Evolutionary conservation across 2,888 invertebrate species (phyloP), one percentile per base, ranked within the genome.

Genomic region (Keiferia lycopersicella): DNA sequence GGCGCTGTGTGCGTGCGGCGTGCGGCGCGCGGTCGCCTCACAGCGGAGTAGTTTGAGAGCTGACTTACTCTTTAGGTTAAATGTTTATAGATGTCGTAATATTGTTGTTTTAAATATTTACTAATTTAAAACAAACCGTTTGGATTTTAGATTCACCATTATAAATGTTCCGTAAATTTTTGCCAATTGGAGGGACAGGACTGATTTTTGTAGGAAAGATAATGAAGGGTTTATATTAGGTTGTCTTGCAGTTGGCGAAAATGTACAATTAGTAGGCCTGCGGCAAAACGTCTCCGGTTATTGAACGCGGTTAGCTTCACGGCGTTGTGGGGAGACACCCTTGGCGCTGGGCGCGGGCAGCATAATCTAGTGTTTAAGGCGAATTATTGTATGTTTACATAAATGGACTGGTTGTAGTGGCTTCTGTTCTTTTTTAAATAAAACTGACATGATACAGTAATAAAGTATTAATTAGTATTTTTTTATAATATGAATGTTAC

Each of bases 341-440:
- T 22, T 12, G 20, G 51, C 22, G 11, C 20, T 20, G 20, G 20
- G 51, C 22, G 11, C 20, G 20, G 20, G 51, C 14, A 22, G 51
- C 51, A 53, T 53, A 53, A 53, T 53, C 26, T 53, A 53, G 14
- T 53, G 74, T 26, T 64, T 77, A 79, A 77, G 78, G 74, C 70
- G 71, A 76, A 74, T 74, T 77, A 72, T 71, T 73, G 77, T 76
- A 50, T 51, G 73, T 74, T 78, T 72, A 73, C 67, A 71, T 72
- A 51, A 20, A 70, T 75, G 67, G 71, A 76, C 67, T 69, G 77
- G 78, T 74, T 68, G 56, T 70, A 73, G 72, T 68, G 39, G 63
- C 66, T 68, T 71, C 66, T 73, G 75, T 78, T 81, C 78, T 71
- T 77, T 79, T 77, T 79, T 79, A 78, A 34, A 7, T 79, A 80